Percentiles rank a stretch among this genome's conserved stretches.
Evolutionary conservation across 2,113 vertebrate genomes (phyloP).

Genomic region (Tylochromis polylepis): DNA sequence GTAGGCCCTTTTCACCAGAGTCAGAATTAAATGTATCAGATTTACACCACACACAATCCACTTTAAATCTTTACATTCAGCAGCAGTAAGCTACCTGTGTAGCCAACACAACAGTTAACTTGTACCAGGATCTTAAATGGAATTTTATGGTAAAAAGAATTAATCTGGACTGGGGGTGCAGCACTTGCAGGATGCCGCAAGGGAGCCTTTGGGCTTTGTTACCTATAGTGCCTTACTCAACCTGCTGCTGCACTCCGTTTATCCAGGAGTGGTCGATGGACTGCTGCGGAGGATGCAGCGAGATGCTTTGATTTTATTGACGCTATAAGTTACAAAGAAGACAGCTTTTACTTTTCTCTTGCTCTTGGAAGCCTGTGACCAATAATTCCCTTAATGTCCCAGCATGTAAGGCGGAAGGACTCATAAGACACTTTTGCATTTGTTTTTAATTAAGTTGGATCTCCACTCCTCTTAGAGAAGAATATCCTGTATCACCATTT

Average conservation of each 20-base stretch:
- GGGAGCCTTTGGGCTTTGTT: not conserved
- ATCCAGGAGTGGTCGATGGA: not conserved
- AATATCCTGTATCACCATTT: no score
- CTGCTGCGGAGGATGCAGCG: accelerated
- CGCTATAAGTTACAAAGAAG: not conserved
- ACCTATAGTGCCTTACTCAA: not conserved
- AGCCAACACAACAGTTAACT: not conserved
- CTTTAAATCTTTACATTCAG: not conserved
- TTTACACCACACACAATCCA: accelerated
- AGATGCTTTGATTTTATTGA: not conserved
- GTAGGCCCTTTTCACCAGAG: not conserved
- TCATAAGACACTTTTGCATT: not conserved
- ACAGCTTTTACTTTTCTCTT: not conserved
- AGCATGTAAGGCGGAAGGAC: not conserved
- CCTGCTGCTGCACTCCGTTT: not conserved
- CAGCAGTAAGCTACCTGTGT: not conserved
- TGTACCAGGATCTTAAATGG: not conserved
- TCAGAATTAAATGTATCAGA: not conserved
- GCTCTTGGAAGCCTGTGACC: not conserved
- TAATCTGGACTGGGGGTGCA: not conserved
- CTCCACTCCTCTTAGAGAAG: no score
- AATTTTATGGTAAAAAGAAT: not conserved
- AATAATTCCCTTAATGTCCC: not conserved
- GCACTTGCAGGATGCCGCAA: not conserved
- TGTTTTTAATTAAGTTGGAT: not conserved